Conservation (phyloP, 1,140 invertebrate genomes). For the Tyrophagus putrescentiae region DNA sequence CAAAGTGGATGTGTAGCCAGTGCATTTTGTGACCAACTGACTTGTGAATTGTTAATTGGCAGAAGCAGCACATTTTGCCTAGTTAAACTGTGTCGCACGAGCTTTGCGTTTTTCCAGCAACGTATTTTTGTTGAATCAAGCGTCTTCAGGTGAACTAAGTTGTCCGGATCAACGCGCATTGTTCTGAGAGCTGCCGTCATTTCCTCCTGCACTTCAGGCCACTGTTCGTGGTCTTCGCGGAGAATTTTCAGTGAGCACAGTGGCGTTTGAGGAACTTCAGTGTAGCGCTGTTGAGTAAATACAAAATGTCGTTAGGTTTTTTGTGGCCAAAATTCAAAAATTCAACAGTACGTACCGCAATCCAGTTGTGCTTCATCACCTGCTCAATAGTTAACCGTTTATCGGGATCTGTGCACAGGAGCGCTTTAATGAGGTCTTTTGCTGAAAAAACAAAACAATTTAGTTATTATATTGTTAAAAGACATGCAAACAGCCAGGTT, state of each 20-base stretch:
- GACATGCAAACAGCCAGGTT: constrained; percentile 22
- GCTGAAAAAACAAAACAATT: constrained; percentile 39
- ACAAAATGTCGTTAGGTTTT: constrained; percentile 5
- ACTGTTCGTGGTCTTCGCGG: constrained; percentile 73
- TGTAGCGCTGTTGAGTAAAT: constrained; percentile 40
- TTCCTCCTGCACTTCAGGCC: constrained; percentile 95
- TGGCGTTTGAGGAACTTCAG: constrained; percentile 78
- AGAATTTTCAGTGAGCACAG: constrained; percentile 71
- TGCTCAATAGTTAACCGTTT: constrained; percentile 74
- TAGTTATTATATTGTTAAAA: constrained; percentile 29
- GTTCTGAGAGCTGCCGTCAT: constrained; percentile 90
- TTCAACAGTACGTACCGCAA: constrained; percentile 51
- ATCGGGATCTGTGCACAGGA: constrained; percentile 81
- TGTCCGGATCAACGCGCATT: constrained; percentile 89
- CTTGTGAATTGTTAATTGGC: too few species aligned
- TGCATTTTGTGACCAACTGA: too few species aligned
- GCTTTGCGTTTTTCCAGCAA: constrained; percentile 60
- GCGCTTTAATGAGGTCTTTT: constrained; percentile 81
- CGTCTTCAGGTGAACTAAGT: constrained; percentile 60
- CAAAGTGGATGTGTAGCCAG: too few species aligned
- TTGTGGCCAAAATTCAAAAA: constrained; percentile 11
- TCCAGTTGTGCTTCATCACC: constrained; percentile 79
- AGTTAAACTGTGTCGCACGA: neutral
- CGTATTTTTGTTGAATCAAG: constrained; percentile 79
- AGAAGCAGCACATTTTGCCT: too few species aligned